These are phyloP conservation scores for Chloroceryle inda DNA, from an alignment of 2,797 vertebrate species.

Conservation along the genomic window DNA sequence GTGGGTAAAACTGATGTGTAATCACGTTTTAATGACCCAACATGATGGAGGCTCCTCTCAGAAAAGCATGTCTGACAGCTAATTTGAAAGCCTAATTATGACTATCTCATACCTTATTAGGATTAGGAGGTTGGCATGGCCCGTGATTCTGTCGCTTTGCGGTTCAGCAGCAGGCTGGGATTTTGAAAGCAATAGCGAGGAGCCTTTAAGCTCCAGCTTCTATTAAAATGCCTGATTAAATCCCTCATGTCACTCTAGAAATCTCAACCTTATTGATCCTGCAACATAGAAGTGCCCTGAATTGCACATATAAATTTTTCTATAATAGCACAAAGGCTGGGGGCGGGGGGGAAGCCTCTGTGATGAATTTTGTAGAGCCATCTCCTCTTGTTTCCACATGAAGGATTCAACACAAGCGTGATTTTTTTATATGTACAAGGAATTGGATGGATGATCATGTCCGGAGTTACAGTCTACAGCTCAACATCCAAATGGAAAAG, in stretches of 20 bases:
- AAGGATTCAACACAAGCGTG: not conserved
- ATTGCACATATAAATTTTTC: not conserved
- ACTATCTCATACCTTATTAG: not conserved
- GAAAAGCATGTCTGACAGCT: not conserved
- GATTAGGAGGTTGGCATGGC: not conserved
- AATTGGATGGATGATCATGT: not conserved
- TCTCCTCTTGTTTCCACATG: not conserved
- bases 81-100: slow-evolving; percentile 37
- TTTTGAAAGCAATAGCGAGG: not conserved
- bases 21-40: not conserved
- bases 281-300: not conserved
- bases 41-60: not conserved
- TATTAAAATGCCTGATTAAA: slow-evolving; percentile 38
- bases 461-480: not conserved
- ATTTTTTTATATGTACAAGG: not conserved
- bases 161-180: not conserved
- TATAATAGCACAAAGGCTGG: not conserved
- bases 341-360: fast-evolving
- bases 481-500: not conserved
- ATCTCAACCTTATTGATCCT: not conserved
- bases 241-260: not conserved
- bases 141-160: fast-evolving
- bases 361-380: not conserved
- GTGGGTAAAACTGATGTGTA: not conserved
- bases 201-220: slow-evolving; percentile 16